Conservation (phyloP, 2,888 invertebrate species). For the Pelosia muscerda region DNA sequence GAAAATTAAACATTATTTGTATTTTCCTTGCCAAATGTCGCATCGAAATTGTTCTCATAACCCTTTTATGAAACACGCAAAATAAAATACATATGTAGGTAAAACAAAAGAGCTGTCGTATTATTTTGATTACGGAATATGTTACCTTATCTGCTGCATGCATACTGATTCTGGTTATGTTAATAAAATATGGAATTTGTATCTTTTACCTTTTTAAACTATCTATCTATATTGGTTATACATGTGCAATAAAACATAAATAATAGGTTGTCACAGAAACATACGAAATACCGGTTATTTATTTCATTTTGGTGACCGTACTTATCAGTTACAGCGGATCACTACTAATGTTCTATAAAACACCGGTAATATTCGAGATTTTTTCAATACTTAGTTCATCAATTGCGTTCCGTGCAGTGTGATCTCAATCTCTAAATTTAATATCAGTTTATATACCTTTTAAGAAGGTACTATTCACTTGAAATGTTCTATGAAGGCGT, state of each 20-base stretch:
- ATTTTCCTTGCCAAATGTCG: slow-evolving; percentile 8
- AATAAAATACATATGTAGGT: slow-evolving; percentile 16
- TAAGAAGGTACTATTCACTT: too few species aligned
- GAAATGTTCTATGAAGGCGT: too few species aligned
- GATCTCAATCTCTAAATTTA: too few species aligned
- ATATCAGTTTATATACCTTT: too few species aligned
- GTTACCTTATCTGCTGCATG: slow-evolving; percentile 4
- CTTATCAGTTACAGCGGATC: neutral
- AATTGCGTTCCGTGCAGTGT: too few species aligned
- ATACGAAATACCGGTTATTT: neutral
- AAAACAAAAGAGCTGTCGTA: slow-evolving; percentile 13
- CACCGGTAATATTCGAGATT: neutral
- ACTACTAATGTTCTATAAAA: neutral
- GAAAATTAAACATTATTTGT: slow-evolving; percentile 8
- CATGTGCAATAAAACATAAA: too few species aligned
- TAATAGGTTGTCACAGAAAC: neutral
- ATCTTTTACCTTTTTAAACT: neutral
- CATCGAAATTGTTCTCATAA: slow-evolving; percentile 26
- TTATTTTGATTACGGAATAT: neutral
- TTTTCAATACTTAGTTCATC: too few species aligned
- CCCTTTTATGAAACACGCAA: slow-evolving; percentile 21
- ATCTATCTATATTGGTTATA: neutral
- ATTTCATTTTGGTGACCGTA: neutral
- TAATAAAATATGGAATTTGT: neutral
- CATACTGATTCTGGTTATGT: slow-evolving; percentile 3